Conservation (phyloP, 2,888 invertebrate species). For the Acrobasis repandana region DNA sequence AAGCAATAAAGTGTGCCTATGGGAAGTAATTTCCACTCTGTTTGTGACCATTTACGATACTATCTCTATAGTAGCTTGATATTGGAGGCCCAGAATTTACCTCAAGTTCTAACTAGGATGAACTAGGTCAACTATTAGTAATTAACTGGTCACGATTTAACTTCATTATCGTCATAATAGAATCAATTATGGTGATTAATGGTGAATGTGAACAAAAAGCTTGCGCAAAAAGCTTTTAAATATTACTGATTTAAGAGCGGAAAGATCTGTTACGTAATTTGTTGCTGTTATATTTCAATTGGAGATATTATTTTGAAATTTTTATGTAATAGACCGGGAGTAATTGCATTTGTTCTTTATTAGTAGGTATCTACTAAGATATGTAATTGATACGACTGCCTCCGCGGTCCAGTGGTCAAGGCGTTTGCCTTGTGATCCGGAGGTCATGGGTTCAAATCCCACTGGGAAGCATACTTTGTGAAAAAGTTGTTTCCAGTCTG, state of each 20-base stretch:
- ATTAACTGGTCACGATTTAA: constrained; percentile 21
- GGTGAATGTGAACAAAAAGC: constrained; percentile 18
- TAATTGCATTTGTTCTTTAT: background rate
- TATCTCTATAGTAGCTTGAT: background rate
- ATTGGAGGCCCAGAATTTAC: background rate
- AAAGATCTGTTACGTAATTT: constrained; percentile 9
- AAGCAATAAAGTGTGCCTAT: no score
- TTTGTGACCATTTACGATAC: no score
- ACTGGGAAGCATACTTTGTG: no score
- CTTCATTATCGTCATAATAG: constrained; percentile 16
- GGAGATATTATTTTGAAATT: background rate
- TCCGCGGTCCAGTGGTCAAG: no score
- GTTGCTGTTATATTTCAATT: constrained; percentile 23
- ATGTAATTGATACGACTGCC: no score
- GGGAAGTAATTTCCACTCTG: no score
- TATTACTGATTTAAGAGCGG: constrained; percentile 4
- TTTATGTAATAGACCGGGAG: background rate
- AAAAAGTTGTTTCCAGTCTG: no score
- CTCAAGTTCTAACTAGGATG: background rate
- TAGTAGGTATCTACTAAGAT: background rate
- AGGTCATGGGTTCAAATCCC: no score
- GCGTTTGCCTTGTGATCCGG: no score
- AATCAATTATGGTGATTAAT: constrained; percentile 21
- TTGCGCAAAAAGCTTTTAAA: constrained; percentile 18
- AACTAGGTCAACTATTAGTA: constrained; percentile 20